A percentile compares a stretch with the other conserved stretches of the same genome.
These are phyloP conservation scores for Phaetusa simplex DNA, from an alignment of 2,113 vertebrate species.

Conservation along the genomic window DNA sequence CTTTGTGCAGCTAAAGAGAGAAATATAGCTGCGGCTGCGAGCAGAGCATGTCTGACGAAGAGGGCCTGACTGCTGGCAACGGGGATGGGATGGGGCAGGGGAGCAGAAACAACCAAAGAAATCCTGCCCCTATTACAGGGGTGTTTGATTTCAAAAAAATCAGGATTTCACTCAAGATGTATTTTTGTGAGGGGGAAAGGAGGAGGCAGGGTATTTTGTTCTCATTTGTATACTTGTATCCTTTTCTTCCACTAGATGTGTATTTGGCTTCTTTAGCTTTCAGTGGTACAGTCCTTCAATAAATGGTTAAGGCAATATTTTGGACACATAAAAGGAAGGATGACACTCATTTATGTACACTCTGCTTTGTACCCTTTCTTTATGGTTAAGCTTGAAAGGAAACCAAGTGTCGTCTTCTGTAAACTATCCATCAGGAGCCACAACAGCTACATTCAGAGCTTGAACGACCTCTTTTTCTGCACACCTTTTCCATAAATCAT, in stretches of 20 bases:
- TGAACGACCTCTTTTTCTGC: background rate
- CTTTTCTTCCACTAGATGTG: slow-evolving; percentile 24
- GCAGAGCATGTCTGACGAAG: background rate
- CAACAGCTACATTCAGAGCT: background rate
- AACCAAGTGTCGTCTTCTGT: background rate
- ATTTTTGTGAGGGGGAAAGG: background rate
- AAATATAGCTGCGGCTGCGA: background rate
- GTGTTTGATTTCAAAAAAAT: background rate
- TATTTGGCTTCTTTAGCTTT: slow-evolving; percentile 6
- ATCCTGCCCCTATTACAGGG: background rate
- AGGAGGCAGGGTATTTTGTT: slow-evolving; percentile 3
- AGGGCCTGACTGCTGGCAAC: background rate
- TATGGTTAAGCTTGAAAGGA: slow-evolving; percentile 11
- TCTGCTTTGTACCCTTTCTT: slow-evolving; percentile 13
- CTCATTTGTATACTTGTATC: background rate
- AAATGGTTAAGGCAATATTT: background rate
- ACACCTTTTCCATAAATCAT: background rate
- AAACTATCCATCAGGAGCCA: background rate
- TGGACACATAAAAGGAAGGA: slow-evolving; percentile 18
- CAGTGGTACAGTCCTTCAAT: background rate
- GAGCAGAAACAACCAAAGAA: background rate
- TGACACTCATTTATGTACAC: slow-evolving; percentile 33
- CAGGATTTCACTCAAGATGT: background rate
- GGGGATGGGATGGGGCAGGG: background rate
- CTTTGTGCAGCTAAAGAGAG: background rate